These are phyloP conservation scores for Myotis brandtii DNA, from an alignment of 2,113 vertebrate species.

Conservation along the genomic window DNA sequence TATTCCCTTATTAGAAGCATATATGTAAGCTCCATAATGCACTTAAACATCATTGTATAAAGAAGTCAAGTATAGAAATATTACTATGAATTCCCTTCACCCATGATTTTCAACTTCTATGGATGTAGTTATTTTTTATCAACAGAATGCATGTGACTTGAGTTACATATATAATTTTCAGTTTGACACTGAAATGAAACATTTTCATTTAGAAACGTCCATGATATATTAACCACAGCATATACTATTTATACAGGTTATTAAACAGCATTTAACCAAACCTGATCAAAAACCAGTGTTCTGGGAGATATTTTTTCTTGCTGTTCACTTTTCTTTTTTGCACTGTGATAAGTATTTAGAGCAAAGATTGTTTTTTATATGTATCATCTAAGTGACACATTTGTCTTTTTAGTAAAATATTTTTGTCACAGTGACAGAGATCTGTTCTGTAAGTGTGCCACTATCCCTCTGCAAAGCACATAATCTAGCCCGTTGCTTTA, in stretches of 20 bases:
- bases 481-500: background rate
- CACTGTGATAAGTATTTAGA: background rate
- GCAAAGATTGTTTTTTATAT: conserved; percentile 15
- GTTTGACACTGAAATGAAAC: background rate
- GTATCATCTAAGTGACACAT: conserved; percentile 29
- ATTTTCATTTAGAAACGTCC: background rate
- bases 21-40: background rate
- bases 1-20: background rate
- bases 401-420: conserved; percentile 47
- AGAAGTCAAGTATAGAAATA: background rate
- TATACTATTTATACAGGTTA: background rate
- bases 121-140: background rate
- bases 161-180: background rate
- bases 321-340: background rate
- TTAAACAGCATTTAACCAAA: background rate
- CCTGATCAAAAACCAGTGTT: background rate
- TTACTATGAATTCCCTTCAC: background rate
- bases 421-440: background rate
- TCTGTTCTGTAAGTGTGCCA: background rate
- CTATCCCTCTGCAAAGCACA: background rate
- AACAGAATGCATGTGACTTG: background rate
- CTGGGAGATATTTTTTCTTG: background rate
- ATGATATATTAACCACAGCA: background rate
- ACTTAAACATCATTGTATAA: background rate
- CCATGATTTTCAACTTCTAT: background rate